Evolutionary conservation across 2,888 invertebrate genomes (phyloP), one percentile per base, ranked within the genome.

Genomic region (Spicauda simplicius): DNA sequence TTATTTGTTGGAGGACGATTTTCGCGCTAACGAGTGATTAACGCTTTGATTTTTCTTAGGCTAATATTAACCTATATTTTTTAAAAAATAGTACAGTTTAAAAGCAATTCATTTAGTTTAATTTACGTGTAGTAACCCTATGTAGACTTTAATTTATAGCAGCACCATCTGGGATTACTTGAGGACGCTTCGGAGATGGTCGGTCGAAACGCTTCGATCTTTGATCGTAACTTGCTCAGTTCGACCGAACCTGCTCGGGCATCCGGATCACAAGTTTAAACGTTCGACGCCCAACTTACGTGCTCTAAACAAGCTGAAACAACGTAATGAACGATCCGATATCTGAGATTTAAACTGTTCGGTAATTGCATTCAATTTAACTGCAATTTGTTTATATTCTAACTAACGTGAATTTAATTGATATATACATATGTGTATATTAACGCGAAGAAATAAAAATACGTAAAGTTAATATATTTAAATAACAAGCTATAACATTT

Each of bases 121-220:
- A n/a, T n/a, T n/a, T n/a, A n/a, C n/a, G n/a, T n/a, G n/a, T n/a
- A n/a, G n/a, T n/a, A n/a, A n/a, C n/a, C n/a, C n/a, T n/a, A n/a
- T n/a, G n/a, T 62, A 41, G 37, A 30, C 5, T 41, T 84, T 85
- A 86, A 87, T 87, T 87, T 83, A 84, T 82, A 77, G 79, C 77
- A 74, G 79, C 82, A 79, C 83, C 86, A 87, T 86, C 87, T 87
- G 87, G 86, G 87, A 86, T 85, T 87, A 85, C 83, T 87, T 82
- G 84, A 80, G 74, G 76, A 83, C 84, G 85, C 85, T 85, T 85
- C 80, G 80, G 80, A 78, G 79, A 72, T 67, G 79, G 78, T 79
- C 77, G 45, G 59, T 73, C 41, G 70, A 56, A 71, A 69, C 74
- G 78, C 76, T 76, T 69, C 66, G 69, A 72, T 74, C 70, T 73